These are phyloP conservation scores for Xerus rutilus DNA, from an alignment of 2,797 vertebrate species.

Conservation along the genomic window DNA sequence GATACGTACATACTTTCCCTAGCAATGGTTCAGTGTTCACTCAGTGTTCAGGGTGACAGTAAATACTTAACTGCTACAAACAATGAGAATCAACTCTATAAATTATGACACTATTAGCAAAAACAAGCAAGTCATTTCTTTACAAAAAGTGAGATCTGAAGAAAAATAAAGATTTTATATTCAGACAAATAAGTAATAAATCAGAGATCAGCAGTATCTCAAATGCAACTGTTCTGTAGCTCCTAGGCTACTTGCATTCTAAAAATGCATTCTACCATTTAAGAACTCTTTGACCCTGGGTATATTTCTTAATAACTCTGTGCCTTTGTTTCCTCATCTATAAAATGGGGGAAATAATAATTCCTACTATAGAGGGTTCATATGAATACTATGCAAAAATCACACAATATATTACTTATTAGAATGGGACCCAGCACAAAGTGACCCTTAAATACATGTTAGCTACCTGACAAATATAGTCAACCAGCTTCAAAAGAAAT, in stretches of 20 bases:
- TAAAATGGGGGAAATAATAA: background rate
- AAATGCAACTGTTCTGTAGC: background rate
- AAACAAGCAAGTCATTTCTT: slow-evolving; percentile 55
- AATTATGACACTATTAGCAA: slow-evolving; percentile 57
- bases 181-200: slow-evolving; percentile 50
- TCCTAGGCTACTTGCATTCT: background rate
- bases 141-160: slow-evolving; percentile 20
- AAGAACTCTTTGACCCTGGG: background rate
- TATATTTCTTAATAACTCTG: slow-evolving; percentile 37
- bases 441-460: slow-evolving; percentile 43
- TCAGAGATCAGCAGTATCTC: background rate
- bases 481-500: slow-evolving; percentile 36
- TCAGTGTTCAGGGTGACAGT: background rate
- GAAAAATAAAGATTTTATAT: background rate
- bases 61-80: slow-evolving; percentile 23
- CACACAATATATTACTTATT: slow-evolving; percentile 44
- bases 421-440: slow-evolving; percentile 47
- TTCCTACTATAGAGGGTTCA: background rate
- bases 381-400: slow-evolving; percentile 43
- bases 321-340: slow-evolving; percentile 22
- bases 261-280: background rate
- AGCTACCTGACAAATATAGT: background rate
- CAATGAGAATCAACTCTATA: slow-evolving; percentile 10
- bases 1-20: background rate
- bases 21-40: background rate